Evolutionary conservation across 2,888 invertebrate genomes (phyloP).

Genomic region (Nomada flava): DNA sequence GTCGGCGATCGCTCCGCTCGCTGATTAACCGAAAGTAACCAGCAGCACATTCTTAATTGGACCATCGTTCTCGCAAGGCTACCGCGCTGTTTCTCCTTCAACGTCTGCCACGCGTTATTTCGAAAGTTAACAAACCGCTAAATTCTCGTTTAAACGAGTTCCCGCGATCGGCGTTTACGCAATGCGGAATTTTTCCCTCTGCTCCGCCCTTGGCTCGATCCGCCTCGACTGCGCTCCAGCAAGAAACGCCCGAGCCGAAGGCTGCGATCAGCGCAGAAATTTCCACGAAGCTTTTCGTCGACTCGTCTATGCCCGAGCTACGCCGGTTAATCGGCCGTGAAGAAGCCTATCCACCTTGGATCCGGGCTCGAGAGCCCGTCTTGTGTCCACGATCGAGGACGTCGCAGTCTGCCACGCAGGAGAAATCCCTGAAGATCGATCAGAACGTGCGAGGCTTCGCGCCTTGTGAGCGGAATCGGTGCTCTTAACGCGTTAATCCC

Average conservation of each 20-base stretch:
- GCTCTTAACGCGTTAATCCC: conserved; percentile 74
- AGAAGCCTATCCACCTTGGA: conserved; percentile 39
- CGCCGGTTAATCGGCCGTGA: conserved; percentile 48
- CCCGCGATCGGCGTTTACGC: conserved; percentile 45
- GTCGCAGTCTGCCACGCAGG: conserved; percentile 35
- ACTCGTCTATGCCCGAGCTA: conserved; percentile 6
- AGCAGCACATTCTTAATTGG: conserved; percentile 69
- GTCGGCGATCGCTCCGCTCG: conserved; percentile 47
- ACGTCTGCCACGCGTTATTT: conserved; percentile 59
- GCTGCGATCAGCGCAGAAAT: conserved; percentile 33
- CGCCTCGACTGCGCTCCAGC: too few relatives aligned
- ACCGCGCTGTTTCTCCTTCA: conserved; percentile 39
- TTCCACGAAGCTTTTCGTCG: conserved; percentile 38
- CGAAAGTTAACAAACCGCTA: conserved; percentile 61
- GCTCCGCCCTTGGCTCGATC: not conserved
- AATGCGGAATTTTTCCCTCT: conserved; percentile 19
- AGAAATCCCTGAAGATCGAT: conserved; percentile 71
- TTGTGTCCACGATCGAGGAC: conserved; percentile 29
- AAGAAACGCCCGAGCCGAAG: conserved; percentile 4
- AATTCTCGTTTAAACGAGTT: conserved; percentile 46
- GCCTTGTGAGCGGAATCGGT: conserved; percentile 69
- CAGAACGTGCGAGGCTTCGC: conserved; percentile 67
- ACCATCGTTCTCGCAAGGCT: conserved; percentile 68
- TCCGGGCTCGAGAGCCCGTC: conserved; percentile 7
- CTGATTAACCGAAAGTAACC: conserved; percentile 66